A percentile compares a stretch with the other conserved stretches of the same genome.
phyloP scores from a whole-genome alignment of 30 jellyfish, hydroid and myxozoan species.

The Chrysaora quinquecirrha region DNA sequence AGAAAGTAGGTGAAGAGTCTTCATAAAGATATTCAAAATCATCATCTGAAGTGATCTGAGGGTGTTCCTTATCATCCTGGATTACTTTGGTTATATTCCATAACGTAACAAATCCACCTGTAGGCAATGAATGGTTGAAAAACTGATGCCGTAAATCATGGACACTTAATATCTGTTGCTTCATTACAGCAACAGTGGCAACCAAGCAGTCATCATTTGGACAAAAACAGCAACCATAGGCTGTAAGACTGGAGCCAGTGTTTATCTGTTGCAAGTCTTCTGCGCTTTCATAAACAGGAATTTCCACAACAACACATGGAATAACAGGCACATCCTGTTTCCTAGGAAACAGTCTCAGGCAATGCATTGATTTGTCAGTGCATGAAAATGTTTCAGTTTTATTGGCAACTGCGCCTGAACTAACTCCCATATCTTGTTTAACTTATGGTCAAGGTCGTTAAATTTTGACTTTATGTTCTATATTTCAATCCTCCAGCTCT shows the following conservation, averaged over 20 bases:
- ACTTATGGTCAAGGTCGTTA: no score
- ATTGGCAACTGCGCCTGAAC: background rate
- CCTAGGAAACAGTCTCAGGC: constrained; percentile 31
- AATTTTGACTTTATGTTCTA: no score
- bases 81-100: constrained; percentile 13
- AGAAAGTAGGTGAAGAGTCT: constrained; percentile 36
- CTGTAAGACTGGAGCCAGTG: constrained; percentile 29
- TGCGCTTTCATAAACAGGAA: constrained; percentile 26
- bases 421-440: no score
- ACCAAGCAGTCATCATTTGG: constrained; percentile 53
- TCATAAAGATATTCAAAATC: background rate
- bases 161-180: constrained; percentile 1
- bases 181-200: constrained; percentile 26
- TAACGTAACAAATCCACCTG: constrained; percentile 67
- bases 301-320: constrained; percentile 53
- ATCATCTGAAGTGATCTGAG: background rate
- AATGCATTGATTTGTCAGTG: background rate
- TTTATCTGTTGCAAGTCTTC: constrained; percentile 28
- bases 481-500: no score
- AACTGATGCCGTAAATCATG: constrained; percentile 7
- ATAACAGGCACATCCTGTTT: constrained; percentile 6
- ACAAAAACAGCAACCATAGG: constrained; percentile 59
- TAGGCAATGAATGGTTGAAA: constrained; percentile 28
- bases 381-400: background rate
- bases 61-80: background rate